phyloP scores from a whole-genome alignment of 2,113 vertebrate genomes.

The Rhadina sibilatrix region DNA sequence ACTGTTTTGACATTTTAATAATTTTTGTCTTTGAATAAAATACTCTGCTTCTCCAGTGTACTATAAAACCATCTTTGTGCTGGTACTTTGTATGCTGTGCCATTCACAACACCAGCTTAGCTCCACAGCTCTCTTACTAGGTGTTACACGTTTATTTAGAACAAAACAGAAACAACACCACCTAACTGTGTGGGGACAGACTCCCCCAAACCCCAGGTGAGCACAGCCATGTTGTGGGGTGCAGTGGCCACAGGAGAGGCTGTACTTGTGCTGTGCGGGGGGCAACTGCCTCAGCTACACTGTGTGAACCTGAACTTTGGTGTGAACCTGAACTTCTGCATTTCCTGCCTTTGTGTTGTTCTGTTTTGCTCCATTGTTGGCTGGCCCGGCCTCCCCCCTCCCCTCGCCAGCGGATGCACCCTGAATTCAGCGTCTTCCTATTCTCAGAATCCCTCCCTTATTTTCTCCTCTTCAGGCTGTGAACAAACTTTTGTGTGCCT shows the following conservation, averaged over 20 bases:
- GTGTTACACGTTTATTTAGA: neutral
- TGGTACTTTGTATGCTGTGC: neutral
- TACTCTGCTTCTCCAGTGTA: fast-evolving
- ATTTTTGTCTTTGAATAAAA: neutral
- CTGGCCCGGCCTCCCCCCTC: neutral
- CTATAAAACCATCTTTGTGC: neutral
- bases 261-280: fast-evolving
- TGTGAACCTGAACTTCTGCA: slow-evolving; percentile 59
- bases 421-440: slow-evolving; percentile 55
- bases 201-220: fast-evolving
- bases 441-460: slow-evolving; percentile 53
- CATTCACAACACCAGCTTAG: neutral
- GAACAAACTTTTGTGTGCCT: slow-evolving; percentile 23
- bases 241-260: neutral
- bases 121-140: neutral
- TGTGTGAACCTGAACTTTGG: slow-evolving; percentile 54
- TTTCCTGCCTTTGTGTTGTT: slow-evolving; percentile 65
- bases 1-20: neutral
- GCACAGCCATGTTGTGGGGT: fast-evolving
- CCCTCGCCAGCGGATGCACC: slow-evolving; percentile 15
- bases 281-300: neutral
- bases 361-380: slow-evolving; percentile 48
- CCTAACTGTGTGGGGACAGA: neutral
- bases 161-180: neutral
- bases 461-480: slow-evolving; percentile 4